Evolutionary conservation across 23 tunicate species (phyloP).

Genomic region (Styela clava): DNA sequence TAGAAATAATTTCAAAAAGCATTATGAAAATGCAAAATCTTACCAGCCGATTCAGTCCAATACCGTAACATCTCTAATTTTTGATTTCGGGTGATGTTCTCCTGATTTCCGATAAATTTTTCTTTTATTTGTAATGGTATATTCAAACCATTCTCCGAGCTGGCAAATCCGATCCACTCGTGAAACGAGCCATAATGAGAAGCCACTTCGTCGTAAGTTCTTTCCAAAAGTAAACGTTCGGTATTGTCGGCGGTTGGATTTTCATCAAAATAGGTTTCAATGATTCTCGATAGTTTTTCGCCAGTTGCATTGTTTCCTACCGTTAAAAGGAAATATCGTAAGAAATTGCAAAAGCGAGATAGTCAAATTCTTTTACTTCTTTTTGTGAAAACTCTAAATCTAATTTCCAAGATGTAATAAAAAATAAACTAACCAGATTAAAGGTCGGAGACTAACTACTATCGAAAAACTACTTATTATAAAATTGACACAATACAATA

Average conservation of each 20-base stretch:
- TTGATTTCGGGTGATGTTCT: neutral
- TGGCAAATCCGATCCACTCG: neutral
- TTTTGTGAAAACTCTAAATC: no score
- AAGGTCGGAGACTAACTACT: no score
- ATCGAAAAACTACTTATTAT: no score
- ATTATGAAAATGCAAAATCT: no score
- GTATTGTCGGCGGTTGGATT: neutral
- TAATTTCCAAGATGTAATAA: no score
- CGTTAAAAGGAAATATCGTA: neutral
- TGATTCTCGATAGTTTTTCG: neutral
- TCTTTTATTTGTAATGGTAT: neutral
- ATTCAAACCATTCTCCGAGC: neutral
- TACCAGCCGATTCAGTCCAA: neutral
- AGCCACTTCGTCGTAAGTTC: neutral
- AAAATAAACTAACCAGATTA: no score
- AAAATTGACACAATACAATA: no score
- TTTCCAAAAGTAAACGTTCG: neutral
- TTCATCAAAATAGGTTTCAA: neutral
- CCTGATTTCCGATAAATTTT: neutral
- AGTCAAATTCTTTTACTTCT: no score
- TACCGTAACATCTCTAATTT: neutral
- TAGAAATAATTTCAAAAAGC: no score
- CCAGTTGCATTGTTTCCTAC: neutral
- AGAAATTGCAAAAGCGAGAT: no score
- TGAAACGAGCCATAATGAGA: neutral